A percentile compares a stretch with the other conserved stretches of the same genome.
Conservation (phyloP, 2,113 vertebrate genomes). For the Menidia beryllina region DNA sequence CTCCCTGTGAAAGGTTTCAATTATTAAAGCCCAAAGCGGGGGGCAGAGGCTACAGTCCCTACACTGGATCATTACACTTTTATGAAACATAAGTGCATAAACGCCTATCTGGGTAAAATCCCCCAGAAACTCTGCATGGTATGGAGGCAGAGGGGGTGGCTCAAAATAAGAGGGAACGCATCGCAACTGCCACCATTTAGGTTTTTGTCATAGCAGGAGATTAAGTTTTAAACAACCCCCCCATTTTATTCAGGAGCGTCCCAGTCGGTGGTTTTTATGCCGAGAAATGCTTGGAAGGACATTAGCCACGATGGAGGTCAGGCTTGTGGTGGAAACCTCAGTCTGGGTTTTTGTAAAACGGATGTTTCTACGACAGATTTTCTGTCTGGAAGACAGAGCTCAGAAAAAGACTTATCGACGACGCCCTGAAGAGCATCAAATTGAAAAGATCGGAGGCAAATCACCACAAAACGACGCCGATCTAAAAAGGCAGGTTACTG, state of each 20-base stretch:
- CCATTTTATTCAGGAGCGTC: constrained; percentile 3
- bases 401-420: too few relatives aligned
- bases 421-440: too few relatives aligned
- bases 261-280: constrained; percentile 2
- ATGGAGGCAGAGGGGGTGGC: constrained; percentile 11
- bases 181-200: constrained; percentile 6
- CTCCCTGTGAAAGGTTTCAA: constrained; percentile 40
- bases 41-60: constrained; percentile 1
- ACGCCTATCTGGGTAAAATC: constrained; percentile 8
- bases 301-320: background rate
- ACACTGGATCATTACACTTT: constrained; percentile 30
- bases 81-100: constrained; percentile 29
- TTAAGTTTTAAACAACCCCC: constrained; percentile 39
- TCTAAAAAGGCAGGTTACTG: too few relatives aligned
- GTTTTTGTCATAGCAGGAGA: constrained; percentile 34
- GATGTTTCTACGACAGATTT: background rate
- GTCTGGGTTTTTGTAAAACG: constrained; percentile 1
- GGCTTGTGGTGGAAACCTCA: constrained; percentile 2
- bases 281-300: background rate
- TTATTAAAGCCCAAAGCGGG: constrained; percentile 37
- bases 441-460: too few relatives aligned
- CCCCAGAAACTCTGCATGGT: constrained; percentile 5
- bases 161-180: constrained; percentile 21
- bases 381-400: too few relatives aligned
- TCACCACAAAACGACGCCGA: too few relatives aligned